These are phyloP conservation scores for Paracentrotus lividus DNA, from an alignment of 53 echinoderm and acorn worm genomes.

Conservation along the genomic window DNA sequence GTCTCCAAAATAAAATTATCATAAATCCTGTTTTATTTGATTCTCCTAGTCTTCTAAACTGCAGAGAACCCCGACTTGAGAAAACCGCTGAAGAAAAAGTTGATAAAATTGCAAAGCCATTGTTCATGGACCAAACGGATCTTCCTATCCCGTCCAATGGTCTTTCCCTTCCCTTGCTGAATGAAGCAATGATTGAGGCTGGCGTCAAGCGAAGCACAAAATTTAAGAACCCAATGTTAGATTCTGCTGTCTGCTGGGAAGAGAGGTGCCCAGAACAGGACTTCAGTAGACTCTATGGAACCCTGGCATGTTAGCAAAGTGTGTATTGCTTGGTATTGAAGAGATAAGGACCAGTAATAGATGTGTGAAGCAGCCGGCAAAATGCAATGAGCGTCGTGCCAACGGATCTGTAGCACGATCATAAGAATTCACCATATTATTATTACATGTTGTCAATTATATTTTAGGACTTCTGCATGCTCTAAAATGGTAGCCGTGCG, in stretches of 20 bases:
- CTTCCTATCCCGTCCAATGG: neutral
- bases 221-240: neutral
- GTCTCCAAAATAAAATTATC: too few species aligned
- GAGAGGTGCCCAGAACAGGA: neutral
- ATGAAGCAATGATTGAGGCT: slow-evolving; percentile 6
- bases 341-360: neutral
- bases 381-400: too few species aligned
- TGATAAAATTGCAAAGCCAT: neutral
- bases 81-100: neutral
- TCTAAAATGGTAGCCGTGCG: too few species aligned
- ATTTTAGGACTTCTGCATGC: too few species aligned
- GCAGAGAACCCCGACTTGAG: slow-evolving; percentile 15
- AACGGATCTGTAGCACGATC: too few species aligned
- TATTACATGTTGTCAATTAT: too few species aligned
- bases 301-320: slow-evolving; percentile 9
- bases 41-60: neutral
- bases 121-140: slow-evolving; percentile 31
- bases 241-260: neutral
- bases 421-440: too few species aligned
- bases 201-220: neutral
- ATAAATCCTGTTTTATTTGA: neutral
- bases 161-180: slow-evolving; percentile 6
- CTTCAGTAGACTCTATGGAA: neutral
- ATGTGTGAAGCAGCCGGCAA: too few species aligned
- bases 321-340: neutral